Evolutionary conservation across 2,888 invertebrate genomes (phyloP).

Genomic region (Rhopalosiphum nymphaeae): DNA sequence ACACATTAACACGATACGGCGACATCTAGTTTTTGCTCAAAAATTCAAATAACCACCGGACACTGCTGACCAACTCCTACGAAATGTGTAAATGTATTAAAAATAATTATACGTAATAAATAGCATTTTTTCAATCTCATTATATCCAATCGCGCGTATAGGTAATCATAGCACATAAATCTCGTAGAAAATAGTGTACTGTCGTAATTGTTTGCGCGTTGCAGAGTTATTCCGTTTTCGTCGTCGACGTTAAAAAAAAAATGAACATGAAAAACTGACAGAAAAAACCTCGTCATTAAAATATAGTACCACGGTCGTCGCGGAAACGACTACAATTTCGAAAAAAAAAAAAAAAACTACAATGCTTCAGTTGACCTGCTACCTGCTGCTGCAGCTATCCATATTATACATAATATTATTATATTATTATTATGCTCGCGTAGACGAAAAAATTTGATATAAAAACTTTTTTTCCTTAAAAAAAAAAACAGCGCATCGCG

Average conservation of each 20-base stretch:
- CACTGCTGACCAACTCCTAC: neutral
- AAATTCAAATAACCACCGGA: neutral
- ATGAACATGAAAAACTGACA: neutral
- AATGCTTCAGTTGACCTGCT: neutral
- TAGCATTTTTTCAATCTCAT: neutral
- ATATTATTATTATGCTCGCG: neutral
- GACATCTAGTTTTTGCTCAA: neutral
- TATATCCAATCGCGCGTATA: neutral
- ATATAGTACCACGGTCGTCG: neutral
- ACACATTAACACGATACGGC: neutral
- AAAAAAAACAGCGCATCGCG: neutral
- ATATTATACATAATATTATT: neutral
- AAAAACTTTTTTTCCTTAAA: neutral
- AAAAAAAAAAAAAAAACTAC: slow-evolving; percentile 5
- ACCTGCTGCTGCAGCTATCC: neutral
- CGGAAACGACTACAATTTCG: neutral
- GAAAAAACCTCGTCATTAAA: slow-evolving; percentile 22
- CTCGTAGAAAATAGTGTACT: neutral
- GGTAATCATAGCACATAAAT: neutral
- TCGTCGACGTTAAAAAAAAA: neutral
- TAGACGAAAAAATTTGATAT: neutral
- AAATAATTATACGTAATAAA: neutral
- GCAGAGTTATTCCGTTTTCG: neutral
- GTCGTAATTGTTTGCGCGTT: neutral
- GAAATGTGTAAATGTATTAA: neutral